Evolutionary conservation across 1,140 invertebrate species (phyloP).

Genomic region (Brachionus manjavacas): DNA sequence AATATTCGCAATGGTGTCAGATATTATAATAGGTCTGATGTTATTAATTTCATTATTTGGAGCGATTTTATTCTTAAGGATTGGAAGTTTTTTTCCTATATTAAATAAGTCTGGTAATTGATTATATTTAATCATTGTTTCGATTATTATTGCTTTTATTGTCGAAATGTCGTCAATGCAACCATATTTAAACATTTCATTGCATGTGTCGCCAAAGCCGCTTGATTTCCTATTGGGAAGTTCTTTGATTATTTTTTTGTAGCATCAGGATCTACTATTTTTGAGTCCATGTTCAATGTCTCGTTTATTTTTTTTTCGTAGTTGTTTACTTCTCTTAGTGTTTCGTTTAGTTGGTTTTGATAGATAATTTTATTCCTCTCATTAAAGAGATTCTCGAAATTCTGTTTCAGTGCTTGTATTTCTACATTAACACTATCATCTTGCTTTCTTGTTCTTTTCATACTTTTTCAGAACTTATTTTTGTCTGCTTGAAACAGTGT

Average conservation of each 20-base stretch:
- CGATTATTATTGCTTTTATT: background rate
- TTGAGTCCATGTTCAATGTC: background rate
- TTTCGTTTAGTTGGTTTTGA: background rate
- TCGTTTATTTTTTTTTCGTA: background rate
- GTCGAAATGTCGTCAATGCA: background rate
- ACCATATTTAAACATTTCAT: background rate
- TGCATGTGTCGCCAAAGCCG: background rate
- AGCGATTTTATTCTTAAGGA: background rate
- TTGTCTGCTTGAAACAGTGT: too few relatives aligned
- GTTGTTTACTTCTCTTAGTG: background rate
- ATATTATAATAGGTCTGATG: background rate
- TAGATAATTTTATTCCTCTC: background rate
- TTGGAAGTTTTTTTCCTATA: background rate
- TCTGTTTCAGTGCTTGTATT: too few relatives aligned
- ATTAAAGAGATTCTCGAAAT: too few relatives aligned
- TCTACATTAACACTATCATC: too few relatives aligned
- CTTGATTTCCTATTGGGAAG: background rate
- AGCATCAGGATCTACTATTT: background rate
- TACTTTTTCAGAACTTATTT: too few relatives aligned
- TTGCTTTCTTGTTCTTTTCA: too few relatives aligned
- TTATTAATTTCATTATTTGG: background rate
- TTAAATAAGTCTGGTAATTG: background rate
- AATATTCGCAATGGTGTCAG: background rate
- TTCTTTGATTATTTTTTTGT: background rate
- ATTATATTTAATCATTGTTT: background rate